Conservation (phyloP, 2,113 vertebrate species). For the Mirounga angustirostris region DNA sequence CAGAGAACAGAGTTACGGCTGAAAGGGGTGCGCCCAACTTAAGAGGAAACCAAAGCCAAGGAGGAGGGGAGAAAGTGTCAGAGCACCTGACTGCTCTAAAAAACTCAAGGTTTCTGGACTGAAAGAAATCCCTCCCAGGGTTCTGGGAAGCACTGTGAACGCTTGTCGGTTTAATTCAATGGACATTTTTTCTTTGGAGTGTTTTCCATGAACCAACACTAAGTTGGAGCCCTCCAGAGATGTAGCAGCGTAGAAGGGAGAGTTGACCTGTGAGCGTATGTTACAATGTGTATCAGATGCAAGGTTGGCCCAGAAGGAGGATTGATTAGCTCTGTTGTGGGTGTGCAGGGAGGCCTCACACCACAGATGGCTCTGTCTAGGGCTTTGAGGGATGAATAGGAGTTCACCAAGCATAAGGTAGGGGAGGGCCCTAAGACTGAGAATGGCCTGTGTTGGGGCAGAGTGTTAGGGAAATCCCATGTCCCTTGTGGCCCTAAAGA, state of each 20-base stretch:
- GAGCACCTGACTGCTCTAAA: background rate
- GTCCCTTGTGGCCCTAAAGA: background rate
- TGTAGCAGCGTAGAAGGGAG: too few species aligned
- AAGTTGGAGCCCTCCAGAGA: background rate
- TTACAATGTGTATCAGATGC: background rate
- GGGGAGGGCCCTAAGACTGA: background rate
- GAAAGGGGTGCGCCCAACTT: background rate
- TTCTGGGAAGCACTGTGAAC: background rate
- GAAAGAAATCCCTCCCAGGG: background rate
- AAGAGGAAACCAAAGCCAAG: background rate
- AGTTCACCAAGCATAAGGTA: background rate
- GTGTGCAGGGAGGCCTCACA: background rate
- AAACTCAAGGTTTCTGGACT: background rate
- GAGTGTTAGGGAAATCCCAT: background rate
- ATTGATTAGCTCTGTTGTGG: background rate
- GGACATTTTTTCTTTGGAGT: background rate
- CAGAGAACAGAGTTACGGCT: background rate
- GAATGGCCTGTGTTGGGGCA: background rate
- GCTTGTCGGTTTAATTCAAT: background rate
- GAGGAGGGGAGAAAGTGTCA: background rate
- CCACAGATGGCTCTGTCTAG: background rate
- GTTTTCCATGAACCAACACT: background rate
- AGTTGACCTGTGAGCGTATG: background rate
- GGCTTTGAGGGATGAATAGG: conserved; percentile 14
- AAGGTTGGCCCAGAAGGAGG: background rate